These are phyloP conservation scores for Hofmannophila pseudospretella DNA, from an alignment of 2,888 invertebrate genomes.

Conservation along the genomic window DNA sequence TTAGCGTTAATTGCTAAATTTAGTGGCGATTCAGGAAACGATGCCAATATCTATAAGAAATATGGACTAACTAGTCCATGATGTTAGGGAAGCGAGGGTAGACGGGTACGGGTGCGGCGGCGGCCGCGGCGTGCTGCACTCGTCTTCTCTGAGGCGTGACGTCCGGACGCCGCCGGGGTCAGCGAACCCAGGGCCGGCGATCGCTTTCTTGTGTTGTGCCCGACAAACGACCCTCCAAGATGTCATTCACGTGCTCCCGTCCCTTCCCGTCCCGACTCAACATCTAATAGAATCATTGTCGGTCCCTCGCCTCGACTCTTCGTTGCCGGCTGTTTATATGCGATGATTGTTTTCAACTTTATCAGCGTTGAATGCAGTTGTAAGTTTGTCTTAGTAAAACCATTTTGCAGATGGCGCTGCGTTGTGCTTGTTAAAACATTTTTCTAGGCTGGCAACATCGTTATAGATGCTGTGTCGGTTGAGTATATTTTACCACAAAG, in stretches of 20 bases:
- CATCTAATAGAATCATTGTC: slow-evolving; percentile 13
- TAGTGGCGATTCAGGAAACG: too few species aligned
- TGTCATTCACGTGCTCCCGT: slow-evolving; percentile 54
- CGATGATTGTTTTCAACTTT: neutral
- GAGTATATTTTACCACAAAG: too few species aligned
- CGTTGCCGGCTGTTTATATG: neutral
- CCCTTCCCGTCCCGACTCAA: slow-evolving; percentile 25
- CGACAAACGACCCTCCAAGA: slow-evolving; percentile 62
- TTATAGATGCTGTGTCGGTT: too few species aligned
- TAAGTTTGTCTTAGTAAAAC: neutral
- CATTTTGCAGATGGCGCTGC: too few species aligned
- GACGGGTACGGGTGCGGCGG: slow-evolving; percentile 15
- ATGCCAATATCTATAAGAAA: too few species aligned
- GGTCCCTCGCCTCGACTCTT: slow-evolving; percentile 4
- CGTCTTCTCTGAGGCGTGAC: slow-evolving; percentile 69
- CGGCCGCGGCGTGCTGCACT: slow-evolving; percentile 43
- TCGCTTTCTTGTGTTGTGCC: slow-evolving; percentile 59
- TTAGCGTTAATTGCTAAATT: too few species aligned
- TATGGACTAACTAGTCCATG: too few species aligned
- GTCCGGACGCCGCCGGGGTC: slow-evolving; percentile 59
- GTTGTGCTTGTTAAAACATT: neutral
- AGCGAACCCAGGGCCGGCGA: slow-evolving; percentile 62
- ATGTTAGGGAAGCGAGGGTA: slow-evolving; percentile 12
- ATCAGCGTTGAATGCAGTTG: neutral
- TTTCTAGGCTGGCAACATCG: too few species aligned